A percentile compares a stretch with the other conserved stretches of the same genome.
Conservation (phyloP, 2,888 invertebrate species). For the Heliconius aoede region DNA sequence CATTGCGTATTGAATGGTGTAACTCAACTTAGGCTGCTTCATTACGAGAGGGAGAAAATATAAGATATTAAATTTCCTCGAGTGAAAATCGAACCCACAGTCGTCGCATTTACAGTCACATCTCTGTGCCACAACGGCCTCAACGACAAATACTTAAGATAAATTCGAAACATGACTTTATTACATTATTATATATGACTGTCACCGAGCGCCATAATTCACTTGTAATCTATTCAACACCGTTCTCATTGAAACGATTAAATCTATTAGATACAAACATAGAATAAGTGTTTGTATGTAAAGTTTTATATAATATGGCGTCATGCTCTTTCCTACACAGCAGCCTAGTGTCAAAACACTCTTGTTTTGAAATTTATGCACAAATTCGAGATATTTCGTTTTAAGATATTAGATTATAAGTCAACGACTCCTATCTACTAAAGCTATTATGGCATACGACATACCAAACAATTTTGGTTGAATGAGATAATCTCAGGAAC, state of each 20-base stretch:
- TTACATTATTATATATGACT: conserved; percentile 37
- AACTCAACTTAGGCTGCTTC: too few species aligned
- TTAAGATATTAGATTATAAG: too few species aligned
- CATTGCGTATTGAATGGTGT: too few species aligned
- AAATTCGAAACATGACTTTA: conserved; percentile 39
- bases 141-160: neutral
- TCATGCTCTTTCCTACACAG: neutral
- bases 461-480: too few species aligned
- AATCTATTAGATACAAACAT: conserved; percentile 46
- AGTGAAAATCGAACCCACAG: too few species aligned
- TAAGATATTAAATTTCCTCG: too few species aligned
- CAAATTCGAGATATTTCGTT: neutral
- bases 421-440: neutral
- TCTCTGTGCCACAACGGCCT: too few species aligned
- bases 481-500: too few species aligned
- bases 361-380: neutral
- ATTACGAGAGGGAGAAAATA: too few species aligned
- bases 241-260: conserved; percentile 51
- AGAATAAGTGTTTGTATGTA: conserved; percentile 33
- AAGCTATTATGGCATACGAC: too few species aligned
- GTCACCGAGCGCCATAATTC: conserved; percentile 46
- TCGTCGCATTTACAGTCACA: too few species aligned
- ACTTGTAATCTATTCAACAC: conserved; percentile 54
- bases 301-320: neutral
- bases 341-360: neutral